Conservation (phyloP, 2,113 vertebrate genomes). For the Mugil cephalus region DNA sequence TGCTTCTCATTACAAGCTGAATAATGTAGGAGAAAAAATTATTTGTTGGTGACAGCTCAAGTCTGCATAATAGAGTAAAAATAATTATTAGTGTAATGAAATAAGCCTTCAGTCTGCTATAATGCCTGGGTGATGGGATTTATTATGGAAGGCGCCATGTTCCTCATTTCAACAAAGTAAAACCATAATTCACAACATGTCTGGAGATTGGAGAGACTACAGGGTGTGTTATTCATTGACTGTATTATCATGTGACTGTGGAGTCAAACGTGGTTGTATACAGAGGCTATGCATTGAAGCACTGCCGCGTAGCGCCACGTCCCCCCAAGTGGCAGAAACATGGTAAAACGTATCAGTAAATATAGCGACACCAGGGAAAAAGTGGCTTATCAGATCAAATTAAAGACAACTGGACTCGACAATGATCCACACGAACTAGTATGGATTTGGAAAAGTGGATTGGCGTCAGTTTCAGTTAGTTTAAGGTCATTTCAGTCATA, state of each 20-base stretch:
- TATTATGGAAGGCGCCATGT: slow-evolving; percentile 32
- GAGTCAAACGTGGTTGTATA: slow-evolving; percentile 2
- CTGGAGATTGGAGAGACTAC: slow-evolving; percentile 26
- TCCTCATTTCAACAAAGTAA: slow-evolving; percentile 36
- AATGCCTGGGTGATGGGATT: slow-evolving; percentile 12
- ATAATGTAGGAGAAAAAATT: slow-evolving; percentile 22
- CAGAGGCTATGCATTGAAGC: no score
- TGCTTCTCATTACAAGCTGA: slow-evolving; percentile 31
- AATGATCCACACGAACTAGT: no score
- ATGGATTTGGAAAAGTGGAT: no score
- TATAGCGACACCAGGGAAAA: no score
- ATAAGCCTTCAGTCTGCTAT: slow-evolving; percentile 29
- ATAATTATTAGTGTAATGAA: slow-evolving; percentile 39
- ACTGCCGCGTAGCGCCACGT: no score
- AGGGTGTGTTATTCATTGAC: no score
- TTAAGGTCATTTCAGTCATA: no score
- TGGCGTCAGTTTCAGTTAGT: no score
- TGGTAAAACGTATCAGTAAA: no score
- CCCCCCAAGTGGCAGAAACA: no score
- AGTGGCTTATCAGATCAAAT: no score
- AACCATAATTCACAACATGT: slow-evolving; percentile 45
- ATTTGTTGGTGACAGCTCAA: slow-evolving; percentile 32
- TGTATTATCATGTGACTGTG: slow-evolving; percentile 6
- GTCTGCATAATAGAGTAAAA: slow-evolving; percentile 18
- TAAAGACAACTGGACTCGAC: no score